Percentiles rank a stretch among this genome's conserved stretches.
Conservation (phyloP, 2,888 invertebrate species). For the Oscheius sp. region DNA sequence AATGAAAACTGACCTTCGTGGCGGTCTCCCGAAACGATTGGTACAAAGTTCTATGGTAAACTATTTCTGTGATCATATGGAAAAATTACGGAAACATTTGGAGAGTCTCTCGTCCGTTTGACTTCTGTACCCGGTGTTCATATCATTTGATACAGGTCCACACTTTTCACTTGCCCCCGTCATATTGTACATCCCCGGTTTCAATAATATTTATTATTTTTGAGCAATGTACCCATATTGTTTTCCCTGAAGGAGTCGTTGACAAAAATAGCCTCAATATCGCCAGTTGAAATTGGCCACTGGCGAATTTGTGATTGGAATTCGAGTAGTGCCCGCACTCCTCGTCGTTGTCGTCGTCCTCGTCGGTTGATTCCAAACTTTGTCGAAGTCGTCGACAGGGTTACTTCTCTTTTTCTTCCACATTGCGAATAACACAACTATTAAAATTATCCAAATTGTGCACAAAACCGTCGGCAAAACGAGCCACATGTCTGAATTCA, state of each 20-base stretch:
- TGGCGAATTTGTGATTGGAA: conserved; percentile 10
- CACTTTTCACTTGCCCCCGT: conserved; percentile 2
- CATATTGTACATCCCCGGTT: background rate
- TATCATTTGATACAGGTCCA: background rate
- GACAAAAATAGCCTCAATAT: background rate
- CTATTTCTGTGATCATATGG: conserved; percentile 41
- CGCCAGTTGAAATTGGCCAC: conserved; percentile 14
- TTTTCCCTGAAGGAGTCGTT: conserved; percentile 20
- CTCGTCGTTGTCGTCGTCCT: conserved; percentile 11
- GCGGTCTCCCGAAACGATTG: conserved; percentile 50
- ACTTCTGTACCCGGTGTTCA: background rate
- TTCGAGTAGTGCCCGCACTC: conserved; percentile 15
- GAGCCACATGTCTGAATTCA: conserved; percentile 58
- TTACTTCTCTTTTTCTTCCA: conserved; percentile 28
- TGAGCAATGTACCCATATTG: conserved; percentile 21
- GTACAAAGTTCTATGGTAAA: conserved; percentile 49
- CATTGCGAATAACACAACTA: conserved; percentile 50
- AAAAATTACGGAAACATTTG: conserved; percentile 12
- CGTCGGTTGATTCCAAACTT: conserved; percentile 12
- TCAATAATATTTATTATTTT: conserved; percentile 20
- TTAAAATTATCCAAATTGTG: conserved; percentile 58
- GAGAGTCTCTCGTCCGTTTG: conserved; percentile 1
- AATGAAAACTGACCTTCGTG: conserved; percentile 55
- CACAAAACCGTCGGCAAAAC: conserved; percentile 44
- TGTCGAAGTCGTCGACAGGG: conserved; percentile 6